These are phyloP conservation scores for Galagoides demidoff DNA, from an alignment of 2,797 vertebrate species.

Conservation along the genomic window DNA sequence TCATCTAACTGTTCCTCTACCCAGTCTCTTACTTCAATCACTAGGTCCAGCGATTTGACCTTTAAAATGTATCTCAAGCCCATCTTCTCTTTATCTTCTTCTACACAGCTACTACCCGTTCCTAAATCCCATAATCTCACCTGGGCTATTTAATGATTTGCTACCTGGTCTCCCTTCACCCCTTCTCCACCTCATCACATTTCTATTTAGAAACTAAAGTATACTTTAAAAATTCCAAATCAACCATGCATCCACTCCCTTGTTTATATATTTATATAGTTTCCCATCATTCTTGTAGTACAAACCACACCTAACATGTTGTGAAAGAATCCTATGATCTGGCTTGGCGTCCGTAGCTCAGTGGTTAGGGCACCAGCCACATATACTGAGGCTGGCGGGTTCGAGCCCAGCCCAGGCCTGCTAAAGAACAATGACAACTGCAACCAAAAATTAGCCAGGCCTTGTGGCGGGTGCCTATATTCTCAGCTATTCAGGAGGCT, in stretches of 20 bases:
- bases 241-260: neutral
- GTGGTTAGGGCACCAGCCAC: too few species aligned
- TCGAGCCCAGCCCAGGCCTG: too few species aligned
- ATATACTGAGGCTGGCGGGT: too few species aligned
- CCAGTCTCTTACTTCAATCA: neutral
- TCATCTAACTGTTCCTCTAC: neutral
- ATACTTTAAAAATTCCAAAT: neutral
- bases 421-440: too few species aligned
- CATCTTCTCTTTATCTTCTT: neutral
- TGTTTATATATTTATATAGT: neutral
- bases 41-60: neutral
- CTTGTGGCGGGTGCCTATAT: too few species aligned
- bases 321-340: neutral
- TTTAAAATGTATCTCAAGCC: neutral
- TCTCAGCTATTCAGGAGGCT: too few species aligned
- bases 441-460: too few species aligned
- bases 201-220: neutral
- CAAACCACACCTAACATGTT: neutral
- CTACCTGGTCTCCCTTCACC: neutral
- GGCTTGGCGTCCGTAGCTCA: neutral
- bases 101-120: neutral
- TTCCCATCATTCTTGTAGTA: neutral
- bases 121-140: neutral
- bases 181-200: neutral
- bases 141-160: neutral